Evolutionary conservation across 2,797 vertebrate species (phyloP).

Genomic region (Uromys caudimaculatus): DNA sequence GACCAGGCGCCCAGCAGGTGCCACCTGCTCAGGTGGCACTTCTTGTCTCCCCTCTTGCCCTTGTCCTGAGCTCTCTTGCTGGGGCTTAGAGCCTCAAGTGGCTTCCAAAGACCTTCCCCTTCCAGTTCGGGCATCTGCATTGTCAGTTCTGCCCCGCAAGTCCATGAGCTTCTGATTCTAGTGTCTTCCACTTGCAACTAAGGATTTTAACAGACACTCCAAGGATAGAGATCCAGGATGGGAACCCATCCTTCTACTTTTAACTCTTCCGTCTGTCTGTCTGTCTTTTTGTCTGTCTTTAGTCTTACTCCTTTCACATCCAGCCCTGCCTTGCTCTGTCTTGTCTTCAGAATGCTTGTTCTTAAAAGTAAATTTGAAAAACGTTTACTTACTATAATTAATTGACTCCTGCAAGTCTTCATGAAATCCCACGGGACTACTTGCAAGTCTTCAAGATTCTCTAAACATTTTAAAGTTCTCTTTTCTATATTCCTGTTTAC

Average conservation of each 20-base stretch:
- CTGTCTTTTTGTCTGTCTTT: neutral
- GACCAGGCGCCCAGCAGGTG: neutral
- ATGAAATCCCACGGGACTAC: neutral
- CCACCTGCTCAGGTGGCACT: neutral
- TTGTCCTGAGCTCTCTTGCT: neutral
- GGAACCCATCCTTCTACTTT: neutral
- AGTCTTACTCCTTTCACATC: neutral
- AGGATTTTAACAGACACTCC: neutral
- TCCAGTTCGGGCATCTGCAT: neutral
- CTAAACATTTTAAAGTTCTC: neutral
- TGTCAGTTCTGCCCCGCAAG: neutral
- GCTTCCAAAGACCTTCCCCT: neutral
- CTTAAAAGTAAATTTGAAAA: neutral
- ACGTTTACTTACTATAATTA: neutral
- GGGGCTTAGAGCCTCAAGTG: neutral
- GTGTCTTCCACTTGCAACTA: neutral
- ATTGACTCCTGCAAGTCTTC: conserved; percentile 13
- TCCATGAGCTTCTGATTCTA: neutral
- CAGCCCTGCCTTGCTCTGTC: neutral
- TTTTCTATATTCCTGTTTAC: neutral
- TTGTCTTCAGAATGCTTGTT: neutral
- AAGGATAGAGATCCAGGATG: neutral
- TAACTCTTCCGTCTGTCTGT: neutral
- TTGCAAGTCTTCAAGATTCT: neutral
- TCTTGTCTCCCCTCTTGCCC: neutral